Evolutionary conservation across 2,888 invertebrate genomes (phyloP).

Genomic region (Drosophila robusta): DNA sequence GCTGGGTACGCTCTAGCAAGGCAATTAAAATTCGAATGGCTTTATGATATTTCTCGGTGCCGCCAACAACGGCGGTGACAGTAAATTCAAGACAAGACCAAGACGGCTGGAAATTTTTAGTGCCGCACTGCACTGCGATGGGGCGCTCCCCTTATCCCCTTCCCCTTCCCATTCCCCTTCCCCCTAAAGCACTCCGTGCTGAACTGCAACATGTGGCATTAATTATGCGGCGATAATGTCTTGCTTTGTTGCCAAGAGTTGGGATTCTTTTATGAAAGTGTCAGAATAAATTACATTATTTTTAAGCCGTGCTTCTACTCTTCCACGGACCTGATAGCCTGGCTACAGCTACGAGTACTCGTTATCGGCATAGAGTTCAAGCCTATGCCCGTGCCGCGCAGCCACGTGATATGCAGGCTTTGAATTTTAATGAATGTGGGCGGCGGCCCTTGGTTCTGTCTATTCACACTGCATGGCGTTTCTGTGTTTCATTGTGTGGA

Average conservation of each 20-base stretch:
- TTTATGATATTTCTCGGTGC: constrained; percentile 69
- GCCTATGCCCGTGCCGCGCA: constrained; percentile 3
- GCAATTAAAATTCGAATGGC: constrained; percentile 76
- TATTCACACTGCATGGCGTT: constrained; percentile 3
- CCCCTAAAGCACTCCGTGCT: constrained; percentile 1
- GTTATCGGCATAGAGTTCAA: background rate
- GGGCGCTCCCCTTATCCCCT: constrained; percentile 9
- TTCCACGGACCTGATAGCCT: constrained; percentile 47
- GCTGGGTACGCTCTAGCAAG: constrained; percentile 44
- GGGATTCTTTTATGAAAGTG: constrained; percentile 77
- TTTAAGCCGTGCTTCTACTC: constrained; percentile 43
- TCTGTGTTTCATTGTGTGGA: constrained; percentile 5
- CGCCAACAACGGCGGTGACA: constrained; percentile 35
- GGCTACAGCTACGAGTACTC: background rate
- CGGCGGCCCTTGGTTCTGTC: constrained; percentile 14
- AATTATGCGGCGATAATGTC: constrained; percentile 81
- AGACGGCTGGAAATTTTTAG: constrained; percentile 59
- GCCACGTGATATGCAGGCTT: constrained; percentile 32
- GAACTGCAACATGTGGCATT: constrained; percentile 77
- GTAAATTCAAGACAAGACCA: constrained; percentile 15
- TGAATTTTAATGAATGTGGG: constrained; percentile 60
- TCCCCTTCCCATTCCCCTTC: too few relatives aligned
- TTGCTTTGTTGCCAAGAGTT: constrained; percentile 70
- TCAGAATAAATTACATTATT: constrained; percentile 79
- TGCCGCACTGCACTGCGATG: constrained; percentile 49